Percentiles rank a stretch among this genome's conserved stretches.
Evolutionary conservation across 2,888 invertebrate genomes (phyloP).

Genomic region (Lamellibrachia columna): DNA sequence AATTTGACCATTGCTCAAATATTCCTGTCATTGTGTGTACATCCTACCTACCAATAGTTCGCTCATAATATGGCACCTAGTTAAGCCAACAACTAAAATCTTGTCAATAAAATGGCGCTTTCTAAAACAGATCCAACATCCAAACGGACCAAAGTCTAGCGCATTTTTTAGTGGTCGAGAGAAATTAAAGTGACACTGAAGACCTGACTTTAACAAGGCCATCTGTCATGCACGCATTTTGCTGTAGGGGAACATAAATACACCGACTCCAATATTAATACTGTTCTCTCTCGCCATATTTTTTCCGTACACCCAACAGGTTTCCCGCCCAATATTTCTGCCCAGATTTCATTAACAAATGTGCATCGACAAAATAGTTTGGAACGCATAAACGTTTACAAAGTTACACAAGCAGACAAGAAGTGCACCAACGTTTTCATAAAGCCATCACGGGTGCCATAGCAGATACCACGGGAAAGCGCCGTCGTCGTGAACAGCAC

Average conservation of each 20-base stretch:
- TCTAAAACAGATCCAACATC: not conserved
- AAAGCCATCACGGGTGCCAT: conserved; percentile 16
- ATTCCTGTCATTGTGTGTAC: not conserved
- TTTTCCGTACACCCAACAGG: not conserved
- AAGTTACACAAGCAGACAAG: not conserved
- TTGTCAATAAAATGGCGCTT: not conserved
- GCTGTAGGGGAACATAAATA: not conserved
- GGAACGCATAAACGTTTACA: not conserved
- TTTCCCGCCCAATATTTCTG: conserved; percentile 2
- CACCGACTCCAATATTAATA: not conserved
- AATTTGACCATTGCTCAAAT: not conserved
- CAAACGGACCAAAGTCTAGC: not conserved
- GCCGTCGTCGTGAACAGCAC: not conserved
- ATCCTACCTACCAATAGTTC: not conserved
- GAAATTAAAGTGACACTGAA: not conserved
- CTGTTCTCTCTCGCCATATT: not conserved
- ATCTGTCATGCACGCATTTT: not conserved
- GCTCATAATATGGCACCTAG: not conserved
- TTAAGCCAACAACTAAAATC: conserved; percentile 10
- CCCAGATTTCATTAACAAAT: not conserved
- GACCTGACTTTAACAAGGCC: not conserved
- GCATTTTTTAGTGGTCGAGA: not conserved
- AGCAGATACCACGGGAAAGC: not conserved
- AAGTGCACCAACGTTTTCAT: conserved; percentile 1
- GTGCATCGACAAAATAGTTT: not conserved